These are phyloP conservation scores for Cephus sareptanus DNA, from an alignment of 2,888 invertebrate species.

Conservation along the genomic window DNA sequence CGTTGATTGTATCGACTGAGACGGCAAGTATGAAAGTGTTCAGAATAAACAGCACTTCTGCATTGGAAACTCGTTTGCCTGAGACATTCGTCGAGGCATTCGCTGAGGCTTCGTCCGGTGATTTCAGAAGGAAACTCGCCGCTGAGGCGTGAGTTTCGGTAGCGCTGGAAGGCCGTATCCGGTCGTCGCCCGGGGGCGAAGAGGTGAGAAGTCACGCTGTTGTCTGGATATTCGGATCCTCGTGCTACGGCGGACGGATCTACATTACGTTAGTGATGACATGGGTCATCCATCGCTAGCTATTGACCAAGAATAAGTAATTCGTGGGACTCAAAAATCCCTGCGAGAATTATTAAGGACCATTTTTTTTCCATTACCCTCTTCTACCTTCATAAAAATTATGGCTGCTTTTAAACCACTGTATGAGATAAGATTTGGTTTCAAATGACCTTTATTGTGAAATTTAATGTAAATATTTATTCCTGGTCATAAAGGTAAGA, in stretches of 20 bases:
- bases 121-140: conserved; percentile 92
- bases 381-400: background rate
- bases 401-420: background rate
- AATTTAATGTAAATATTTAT: background rate
- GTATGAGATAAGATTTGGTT: background rate
- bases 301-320: background rate
- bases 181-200: conserved; percentile 85
- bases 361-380: background rate
- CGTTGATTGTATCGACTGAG: conserved; percentile 88
- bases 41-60: conserved; percentile 89
- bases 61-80: conserved; percentile 91
- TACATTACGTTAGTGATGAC: conserved; percentile 48
- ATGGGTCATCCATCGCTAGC: background rate
- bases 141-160: conserved; percentile 86
- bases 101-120: conserved; percentile 87
- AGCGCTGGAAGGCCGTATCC: conserved; percentile 90
- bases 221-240: conserved; percentile 89
- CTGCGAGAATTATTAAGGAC: background rate
- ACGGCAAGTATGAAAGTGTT: conserved; percentile 85
- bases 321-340: background rate
- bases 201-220: conserved; percentile 85
- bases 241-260: conserved; percentile 72
- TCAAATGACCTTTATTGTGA: background rate
- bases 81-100: conserved; percentile 90
- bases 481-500: background rate